Evolutionary conservation across 2,888 invertebrate species (phyloP), one percentile per base, ranked within the genome.

Genomic region (Gonocerus acuteangulatus): DNA sequence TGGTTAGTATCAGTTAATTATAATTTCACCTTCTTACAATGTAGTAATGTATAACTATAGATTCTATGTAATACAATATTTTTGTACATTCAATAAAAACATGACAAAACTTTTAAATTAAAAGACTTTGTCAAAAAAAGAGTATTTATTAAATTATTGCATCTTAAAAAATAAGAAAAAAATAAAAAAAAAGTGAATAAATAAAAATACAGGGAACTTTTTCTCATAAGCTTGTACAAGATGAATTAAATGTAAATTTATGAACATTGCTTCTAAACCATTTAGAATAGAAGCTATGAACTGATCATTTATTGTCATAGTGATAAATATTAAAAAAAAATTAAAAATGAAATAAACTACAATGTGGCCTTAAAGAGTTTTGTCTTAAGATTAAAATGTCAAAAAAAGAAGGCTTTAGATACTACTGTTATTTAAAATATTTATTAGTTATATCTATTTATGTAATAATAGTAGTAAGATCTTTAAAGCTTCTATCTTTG

Each of bases 351-450:
- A 27, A 27, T 22, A 11, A 15, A 49, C 19, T 23, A 49, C 27
- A 34, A 18, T 34, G 51, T 51, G 51, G 51, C 51, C 51, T 51
- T 51, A 51, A 51, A 49, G 19, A 13, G 19, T 51, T 34, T 51
- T 51, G 34, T 19, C 34, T 32, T 51, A 51, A 34, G 51, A 34
- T 34, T 34, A 36, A 42, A 18, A 27, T 27, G 27, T 27, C 27
- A 27, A 27, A 27, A 6, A 27, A 27, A 6, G 9, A 27, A 27
- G 27, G 27, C 27, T 27, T 27, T 27, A 27, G 27, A 27, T 27
- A 27, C 27, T 27, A 27, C 27, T 9, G 9, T 27, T 27, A 27
- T 27, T 27, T 27, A 27, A 6, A 27, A 27, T 27, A 27, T 27
- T 27, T 27, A 27, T 6, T 27, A n/a, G n/a, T n/a, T n/a, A n/a